Conservation (phyloP, 2,113 vertebrate species). For the Archocentrus centrarchus region DNA sequence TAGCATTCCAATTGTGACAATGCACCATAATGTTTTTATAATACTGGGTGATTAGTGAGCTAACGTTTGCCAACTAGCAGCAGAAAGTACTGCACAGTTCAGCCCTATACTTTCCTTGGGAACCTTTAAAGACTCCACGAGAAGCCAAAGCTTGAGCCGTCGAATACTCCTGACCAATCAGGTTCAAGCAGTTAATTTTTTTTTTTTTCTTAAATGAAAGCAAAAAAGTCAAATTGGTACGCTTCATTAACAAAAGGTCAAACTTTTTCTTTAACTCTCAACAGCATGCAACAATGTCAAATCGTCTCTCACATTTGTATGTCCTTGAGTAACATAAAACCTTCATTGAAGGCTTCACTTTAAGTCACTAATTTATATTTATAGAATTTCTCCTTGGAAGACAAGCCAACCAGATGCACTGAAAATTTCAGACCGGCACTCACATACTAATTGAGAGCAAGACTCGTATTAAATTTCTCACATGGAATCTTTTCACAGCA, state of each 20-base stretch:
- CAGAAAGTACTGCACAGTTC: not conserved
- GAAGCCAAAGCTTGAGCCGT: not conserved
- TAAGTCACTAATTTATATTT: constrained; percentile 35
- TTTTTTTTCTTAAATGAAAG: not conserved
- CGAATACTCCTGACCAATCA: no score
- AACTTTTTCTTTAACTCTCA: not conserved
- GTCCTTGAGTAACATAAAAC: constrained; percentile 13
- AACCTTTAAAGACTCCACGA: not conserved
- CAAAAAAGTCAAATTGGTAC: not conserved
- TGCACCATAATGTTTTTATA: not conserved
- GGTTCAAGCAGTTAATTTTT: not conserved
- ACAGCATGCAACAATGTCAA: not conserved
- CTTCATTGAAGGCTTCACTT: not conserved
- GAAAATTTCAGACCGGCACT: constrained; percentile 17
- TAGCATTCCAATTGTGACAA: not conserved
- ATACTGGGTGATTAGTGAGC: not conserved
- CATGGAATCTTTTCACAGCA: not conserved
- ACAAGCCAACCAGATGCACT: constrained; percentile 4
- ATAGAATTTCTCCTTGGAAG: constrained; percentile 34
- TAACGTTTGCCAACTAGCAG: not conserved
- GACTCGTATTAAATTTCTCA: not conserved
- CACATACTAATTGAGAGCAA: not conserved
- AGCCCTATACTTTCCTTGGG: not conserved
- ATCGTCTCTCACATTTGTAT: not conserved
- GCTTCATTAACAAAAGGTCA: not conserved